Evolutionary conservation across 2,888 invertebrate genomes (phyloP).

Genomic region (Pachymerium ferrugineum): DNA sequence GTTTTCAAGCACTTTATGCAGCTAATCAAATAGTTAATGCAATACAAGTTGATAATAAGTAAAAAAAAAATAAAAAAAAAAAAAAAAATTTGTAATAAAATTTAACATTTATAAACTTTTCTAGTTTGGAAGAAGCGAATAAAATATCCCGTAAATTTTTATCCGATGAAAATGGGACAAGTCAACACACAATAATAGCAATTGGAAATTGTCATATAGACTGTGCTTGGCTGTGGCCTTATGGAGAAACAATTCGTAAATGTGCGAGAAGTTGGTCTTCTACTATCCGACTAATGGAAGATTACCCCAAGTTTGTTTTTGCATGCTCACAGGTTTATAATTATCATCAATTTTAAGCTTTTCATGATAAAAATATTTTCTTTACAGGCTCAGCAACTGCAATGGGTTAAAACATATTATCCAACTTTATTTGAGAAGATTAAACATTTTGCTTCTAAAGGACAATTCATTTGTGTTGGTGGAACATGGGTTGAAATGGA

Average conservation of each 20-base stretch:
- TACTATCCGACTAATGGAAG: slow-evolving; percentile 50
- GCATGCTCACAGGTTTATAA: slow-evolving; percentile 50
- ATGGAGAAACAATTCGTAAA: slow-evolving; percentile 52
- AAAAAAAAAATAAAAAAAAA: neutral
- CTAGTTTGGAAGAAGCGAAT: slow-evolving; percentile 40
- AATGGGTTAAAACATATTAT: slow-evolving; percentile 52
- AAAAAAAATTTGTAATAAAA: neutral
- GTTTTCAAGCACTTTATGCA: slow-evolving; percentile 51
- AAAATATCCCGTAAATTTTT: slow-evolving; percentile 48
- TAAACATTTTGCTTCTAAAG: slow-evolving; percentile 44
- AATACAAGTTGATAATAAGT: neutral
- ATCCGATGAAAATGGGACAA: slow-evolving; percentile 47
- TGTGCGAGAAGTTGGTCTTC: slow-evolving; percentile 52
- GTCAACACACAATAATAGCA: slow-evolving; percentile 48
- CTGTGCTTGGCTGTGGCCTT: slow-evolving; percentile 54
- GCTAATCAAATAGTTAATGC: slow-evolving; percentile 51
- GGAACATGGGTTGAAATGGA: slow-evolving; percentile 55
- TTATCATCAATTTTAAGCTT: neutral
- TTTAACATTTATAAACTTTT: neutral
- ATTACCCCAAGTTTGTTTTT: slow-evolving; percentile 49
- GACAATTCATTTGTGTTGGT: slow-evolving; percentile 52
- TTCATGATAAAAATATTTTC: neutral
- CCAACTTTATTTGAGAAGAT: slow-evolving; percentile 50
- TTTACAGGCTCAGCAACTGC: slow-evolving; percentile 51
- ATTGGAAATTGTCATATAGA: slow-evolving; percentile 54